Conservation (phyloP, 1,140 invertebrate genomes). For the Phthorimaea operculella region DNA sequence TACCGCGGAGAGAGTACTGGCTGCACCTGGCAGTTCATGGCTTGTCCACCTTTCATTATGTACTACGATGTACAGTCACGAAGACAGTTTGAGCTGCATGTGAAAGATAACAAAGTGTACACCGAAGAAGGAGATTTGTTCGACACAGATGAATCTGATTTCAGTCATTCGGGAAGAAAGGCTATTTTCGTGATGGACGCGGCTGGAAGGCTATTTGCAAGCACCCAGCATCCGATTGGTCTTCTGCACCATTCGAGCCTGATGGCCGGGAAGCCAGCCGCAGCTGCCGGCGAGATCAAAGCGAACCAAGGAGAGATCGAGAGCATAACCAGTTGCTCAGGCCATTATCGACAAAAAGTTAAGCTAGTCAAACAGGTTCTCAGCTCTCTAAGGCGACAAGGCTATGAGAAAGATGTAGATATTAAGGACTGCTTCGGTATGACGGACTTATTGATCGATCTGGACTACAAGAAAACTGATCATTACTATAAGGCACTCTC, state of each 20-base stretch:
- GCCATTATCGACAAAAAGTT: background rate
- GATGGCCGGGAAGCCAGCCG: background rate
- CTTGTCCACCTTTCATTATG: background rate
- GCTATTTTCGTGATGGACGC: background rate
- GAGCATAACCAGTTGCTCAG: background rate
- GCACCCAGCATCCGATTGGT: background rate
- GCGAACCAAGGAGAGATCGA: background rate
- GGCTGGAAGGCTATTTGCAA: background rate
- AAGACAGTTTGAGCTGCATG: background rate
- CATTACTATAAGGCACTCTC: background rate
- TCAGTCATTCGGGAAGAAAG: background rate
- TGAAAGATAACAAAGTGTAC: background rate
- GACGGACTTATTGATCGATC: background rate
- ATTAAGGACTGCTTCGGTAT: background rate
- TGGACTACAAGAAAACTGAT: background rate
- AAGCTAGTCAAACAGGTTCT: background rate
- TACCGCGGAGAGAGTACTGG: background rate
- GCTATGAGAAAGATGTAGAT: background rate
- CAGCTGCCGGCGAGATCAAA: background rate
- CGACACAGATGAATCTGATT: background rate
- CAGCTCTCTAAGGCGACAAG: background rate
- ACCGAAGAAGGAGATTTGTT: background rate
- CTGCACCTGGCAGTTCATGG: background rate
- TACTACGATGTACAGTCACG: background rate
- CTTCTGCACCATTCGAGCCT: background rate